Evolutionary conservation across 2,113 vertebrate species (phyloP).

Genomic region (Setophaga coronata): DNA sequence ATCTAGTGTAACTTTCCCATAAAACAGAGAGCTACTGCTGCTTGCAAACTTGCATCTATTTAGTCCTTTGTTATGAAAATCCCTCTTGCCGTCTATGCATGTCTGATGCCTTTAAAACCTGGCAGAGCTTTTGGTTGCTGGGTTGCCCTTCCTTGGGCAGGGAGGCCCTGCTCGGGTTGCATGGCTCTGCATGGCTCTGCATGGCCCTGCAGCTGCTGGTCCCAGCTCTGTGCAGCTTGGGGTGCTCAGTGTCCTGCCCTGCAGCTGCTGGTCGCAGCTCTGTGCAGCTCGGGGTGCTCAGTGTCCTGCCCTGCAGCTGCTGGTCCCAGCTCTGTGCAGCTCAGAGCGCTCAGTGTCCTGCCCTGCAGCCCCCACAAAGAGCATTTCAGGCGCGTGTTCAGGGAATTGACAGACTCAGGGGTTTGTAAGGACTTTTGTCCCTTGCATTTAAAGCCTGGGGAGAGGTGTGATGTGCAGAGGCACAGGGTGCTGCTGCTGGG

Average conservation of each 20-base stretch:
- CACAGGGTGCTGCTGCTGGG: neutral
- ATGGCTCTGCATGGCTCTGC: accelerated
- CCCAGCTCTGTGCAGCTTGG: neutral
- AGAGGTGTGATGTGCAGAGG: slow-evolving; percentile 29
- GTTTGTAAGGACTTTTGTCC: neutral
- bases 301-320: neutral
- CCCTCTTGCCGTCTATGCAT: neutral
- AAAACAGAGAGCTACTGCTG: neutral
- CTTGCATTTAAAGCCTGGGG: neutral
- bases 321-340: too few species aligned
- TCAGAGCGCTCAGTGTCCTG: neutral
- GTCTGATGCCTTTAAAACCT: neutral
- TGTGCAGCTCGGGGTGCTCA: neutral
- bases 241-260: neutral
- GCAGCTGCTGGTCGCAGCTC: neutral
- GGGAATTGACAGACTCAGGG: neutral
- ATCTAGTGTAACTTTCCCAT: neutral
- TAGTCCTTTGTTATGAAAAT: slow-evolving; percentile 28
- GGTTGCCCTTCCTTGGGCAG: neutral
- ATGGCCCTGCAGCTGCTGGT: neutral
- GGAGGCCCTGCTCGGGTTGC: neutral
- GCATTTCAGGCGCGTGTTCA: neutral
- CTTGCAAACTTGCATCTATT: neutral
- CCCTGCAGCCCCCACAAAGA: neutral
- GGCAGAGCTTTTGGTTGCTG: neutral